Percentiles rank a stretch among this genome's conserved stretches.
These are phyloP conservation scores for Galleria mellonella DNA, from an alignment of 1,140 invertebrate species.

Conservation along the genomic window DNA sequence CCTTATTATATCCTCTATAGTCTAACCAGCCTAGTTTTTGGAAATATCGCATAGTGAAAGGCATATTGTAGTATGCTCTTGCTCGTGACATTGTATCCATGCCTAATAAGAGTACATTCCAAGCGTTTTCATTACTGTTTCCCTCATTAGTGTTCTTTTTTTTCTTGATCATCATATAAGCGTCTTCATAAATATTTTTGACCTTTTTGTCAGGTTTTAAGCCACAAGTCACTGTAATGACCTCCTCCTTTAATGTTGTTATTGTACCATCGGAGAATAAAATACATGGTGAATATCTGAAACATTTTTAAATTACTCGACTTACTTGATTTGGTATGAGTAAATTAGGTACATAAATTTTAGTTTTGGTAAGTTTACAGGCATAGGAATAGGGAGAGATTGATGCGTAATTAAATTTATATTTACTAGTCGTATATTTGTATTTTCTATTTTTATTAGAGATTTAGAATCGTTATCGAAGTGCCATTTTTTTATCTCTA, in stretches of 20 bases:
- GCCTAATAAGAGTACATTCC: conserved; percentile 84
- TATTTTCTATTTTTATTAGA: too few species aligned
- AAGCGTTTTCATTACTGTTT: conserved; percentile 10
- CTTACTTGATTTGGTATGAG: too few species aligned
- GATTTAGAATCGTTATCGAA: too few species aligned
- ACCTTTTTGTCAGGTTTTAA: conserved; percentile 5
- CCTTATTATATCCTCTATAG: conserved; percentile 72
- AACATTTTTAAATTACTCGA: too few species aligned
- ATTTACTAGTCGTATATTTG: too few species aligned
- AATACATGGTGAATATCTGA: conserved; percentile 3
- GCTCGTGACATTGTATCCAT: conserved; percentile 88
- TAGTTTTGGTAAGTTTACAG: too few species aligned
- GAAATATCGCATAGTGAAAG: conserved; percentile 80
- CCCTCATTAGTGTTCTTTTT: conserved; percentile 2
- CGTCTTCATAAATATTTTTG: conserved; percentile 33
- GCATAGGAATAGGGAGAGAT: too few species aligned
- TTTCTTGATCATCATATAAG: conserved; percentile 38
- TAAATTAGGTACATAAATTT: too few species aligned
- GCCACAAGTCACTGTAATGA: conserved; percentile 35
- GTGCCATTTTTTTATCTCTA: too few species aligned
- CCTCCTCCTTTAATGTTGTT: conserved; percentile 25
- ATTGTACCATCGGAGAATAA: conserved; percentile 26
- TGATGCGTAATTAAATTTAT: too few species aligned
- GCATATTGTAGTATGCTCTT: conserved; percentile 85
- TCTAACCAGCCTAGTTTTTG: conserved; percentile 74